phyloP scores from a whole-genome alignment of 2,797 vertebrate genomes.

The Crax fasciolata region DNA sequence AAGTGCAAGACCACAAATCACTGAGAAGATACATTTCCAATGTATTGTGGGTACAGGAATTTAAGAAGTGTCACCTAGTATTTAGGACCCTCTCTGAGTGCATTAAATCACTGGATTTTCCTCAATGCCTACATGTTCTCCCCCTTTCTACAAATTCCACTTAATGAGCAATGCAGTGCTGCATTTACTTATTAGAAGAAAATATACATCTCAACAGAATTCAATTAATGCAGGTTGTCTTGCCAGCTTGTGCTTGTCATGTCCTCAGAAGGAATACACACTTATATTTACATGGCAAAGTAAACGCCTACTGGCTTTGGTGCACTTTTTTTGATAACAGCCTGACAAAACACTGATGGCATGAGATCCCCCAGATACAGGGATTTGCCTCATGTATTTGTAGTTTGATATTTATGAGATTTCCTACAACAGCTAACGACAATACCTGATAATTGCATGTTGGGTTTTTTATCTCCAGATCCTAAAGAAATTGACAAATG shows the following conservation, averaged over 20 bases:
- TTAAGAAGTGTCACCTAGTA: neutral
- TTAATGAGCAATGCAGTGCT: neutral
- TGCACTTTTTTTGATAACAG: neutral
- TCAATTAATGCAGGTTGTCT: neutral
- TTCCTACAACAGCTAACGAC: neutral
- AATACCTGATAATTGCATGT: neutral
- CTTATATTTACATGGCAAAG: neutral
- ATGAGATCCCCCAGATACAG: neutral
- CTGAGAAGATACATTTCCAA: neutral
- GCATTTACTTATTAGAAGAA: neutral
- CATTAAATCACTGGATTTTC: neutral
- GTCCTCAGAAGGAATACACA: neutral
- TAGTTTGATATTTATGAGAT: neutral
- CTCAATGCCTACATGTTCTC: neutral
- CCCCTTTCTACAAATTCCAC: neutral
- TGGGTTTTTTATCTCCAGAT: neutral
- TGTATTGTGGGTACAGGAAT: neutral
- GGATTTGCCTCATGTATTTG: neutral
- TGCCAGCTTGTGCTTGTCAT: neutral
- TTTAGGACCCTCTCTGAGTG: neutral
- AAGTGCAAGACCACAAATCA: neutral
- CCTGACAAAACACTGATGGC: neutral
- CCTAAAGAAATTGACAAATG: neutral
- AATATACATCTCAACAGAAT: neutral
- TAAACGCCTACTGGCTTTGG: neutral